Base-by-base conservation (phyloP, 2,797 vertebrate species). In the Xiphorhynchus erythropygius region DNA sequence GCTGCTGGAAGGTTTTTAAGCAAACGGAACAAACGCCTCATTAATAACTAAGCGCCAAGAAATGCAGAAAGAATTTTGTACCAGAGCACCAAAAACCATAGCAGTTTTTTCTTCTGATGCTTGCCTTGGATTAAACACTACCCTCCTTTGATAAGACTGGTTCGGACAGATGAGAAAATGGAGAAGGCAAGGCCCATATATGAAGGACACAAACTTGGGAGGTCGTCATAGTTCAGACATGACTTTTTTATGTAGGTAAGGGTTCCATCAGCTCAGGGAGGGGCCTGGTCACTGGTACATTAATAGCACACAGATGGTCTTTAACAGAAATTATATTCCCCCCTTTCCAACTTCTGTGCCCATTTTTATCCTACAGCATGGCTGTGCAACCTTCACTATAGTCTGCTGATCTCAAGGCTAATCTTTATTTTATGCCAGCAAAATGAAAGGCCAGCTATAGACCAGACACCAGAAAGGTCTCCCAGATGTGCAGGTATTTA, bases 11-110 rank as follows among this genome's bases (percentile, higher is more conserved):
- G 76, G 80, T 69, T 95, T 91, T 60, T 33, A 96, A 86, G 74
- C 59, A 82, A 92, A 76, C 16, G 59, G 89, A 96, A 96, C 87
- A 95, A 95, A 96, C 15, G 85, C 52, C 60, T 95, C 85, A 93
- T 93, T 95, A 96, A 97, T 94, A 96, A 94, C 79, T 11, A 93
- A 92, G 80, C 3, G 22, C 92, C 95, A 94, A 92, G 74, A 93
- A 95, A 93, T n/a, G 73, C 89, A 50, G 89, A 76, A 94, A 86
- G 80, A 91, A 93, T 84, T 88, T 82, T 67, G 88, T 37, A 86
- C 67, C 82, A 91, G 83, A 91, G 83, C 62, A 77, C 3, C 9
- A 0, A 86, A 91, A 85, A 55, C 47, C 85, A 44, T 41, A 84
- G 74, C 2, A 63, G 18, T 68, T 93, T 67, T 28, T 81, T 91